Evolutionary conservation across 1,140 invertebrate genomes (phyloP), one percentile per base, ranked within the genome.

Genomic region (Conopomorpha cramerella): DNA sequence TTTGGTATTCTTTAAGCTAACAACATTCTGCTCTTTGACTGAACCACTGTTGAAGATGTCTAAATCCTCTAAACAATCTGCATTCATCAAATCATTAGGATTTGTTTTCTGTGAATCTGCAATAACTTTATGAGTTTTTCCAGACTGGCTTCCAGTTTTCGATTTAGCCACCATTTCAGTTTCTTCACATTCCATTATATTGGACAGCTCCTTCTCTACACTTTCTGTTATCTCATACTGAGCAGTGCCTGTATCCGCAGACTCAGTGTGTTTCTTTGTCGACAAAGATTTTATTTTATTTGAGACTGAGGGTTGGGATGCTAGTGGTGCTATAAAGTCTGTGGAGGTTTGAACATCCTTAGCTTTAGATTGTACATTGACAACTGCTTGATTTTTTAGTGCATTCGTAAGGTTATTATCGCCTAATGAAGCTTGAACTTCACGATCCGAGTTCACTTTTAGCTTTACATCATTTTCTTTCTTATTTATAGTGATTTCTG

Each of bases 401-500:
- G n/a, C n/a, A n/a, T n/a, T n/a, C n/a, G n/a, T n/a, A n/a, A n/a
- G n/a, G n/a, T n/a, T n/a, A n/a, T n/a, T n/a, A n/a, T n/a, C n/a
- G 19, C 10, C 19, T 23, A 23, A 25, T 8, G 16, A 54, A 29
- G 62, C 63, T 43, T 74, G 70, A 25, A 65, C 36, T 56, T 59
- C 58, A 30, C 41, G 46, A 14, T 74, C 61, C 26, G 49, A 46
- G 32, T 54, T 58, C 8, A 65, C 38, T 48, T 62, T 70, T 23
- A 70, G 30, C 30, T 62, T 44, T 3, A 57, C 34, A 56, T 68
- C 55, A 46, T 55, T 58, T 33, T 60, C 47, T 30, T 66, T 68
- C 30, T 58, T 63, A 29, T 63, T 64, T 28, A 74, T 68, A 19
- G 47, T 45, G 31, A 74, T 61, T 46, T 66, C 72, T 23, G 70